phyloP scores from a whole-genome alignment of 2,113 vertebrate genomes.

The Murina feae region DNA sequence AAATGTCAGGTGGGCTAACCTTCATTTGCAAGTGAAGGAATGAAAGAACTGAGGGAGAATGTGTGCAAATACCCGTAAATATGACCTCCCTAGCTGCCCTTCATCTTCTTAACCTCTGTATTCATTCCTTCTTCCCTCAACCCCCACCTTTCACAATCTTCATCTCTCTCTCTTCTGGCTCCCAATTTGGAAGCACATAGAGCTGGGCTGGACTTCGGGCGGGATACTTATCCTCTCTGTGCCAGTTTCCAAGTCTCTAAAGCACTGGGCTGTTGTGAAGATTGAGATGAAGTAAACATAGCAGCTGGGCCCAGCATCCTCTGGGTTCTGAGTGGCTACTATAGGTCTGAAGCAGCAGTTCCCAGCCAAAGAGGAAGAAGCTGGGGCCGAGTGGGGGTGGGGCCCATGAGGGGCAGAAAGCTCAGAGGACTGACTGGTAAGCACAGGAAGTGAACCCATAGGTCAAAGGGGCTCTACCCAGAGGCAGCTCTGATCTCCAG shows the following conservation, averaged over 20 bases:
- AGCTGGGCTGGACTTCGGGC: background rate
- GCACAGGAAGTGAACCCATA: background rate
- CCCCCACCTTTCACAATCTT: background rate
- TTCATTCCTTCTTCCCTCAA: background rate
- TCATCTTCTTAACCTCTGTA: background rate
- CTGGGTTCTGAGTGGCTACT: background rate
- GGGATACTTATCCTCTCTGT: background rate
- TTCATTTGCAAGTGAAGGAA: conserved; percentile 3
- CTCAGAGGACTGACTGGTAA: background rate
- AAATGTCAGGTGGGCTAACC: background rate
- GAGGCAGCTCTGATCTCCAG: background rate
- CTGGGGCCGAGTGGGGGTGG: too few relatives aligned
- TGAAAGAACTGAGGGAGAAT: background rate
- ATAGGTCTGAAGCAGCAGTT: background rate
- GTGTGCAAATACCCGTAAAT: background rate
- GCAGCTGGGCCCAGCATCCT: background rate
- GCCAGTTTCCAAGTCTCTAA: background rate
- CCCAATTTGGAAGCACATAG: background rate
- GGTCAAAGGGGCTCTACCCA: background rate
- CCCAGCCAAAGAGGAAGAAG: background rate
- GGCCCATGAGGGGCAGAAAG: background rate
- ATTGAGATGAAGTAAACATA: background rate
- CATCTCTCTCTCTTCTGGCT: background rate
- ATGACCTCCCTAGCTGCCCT: background rate
- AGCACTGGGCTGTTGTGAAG: background rate